Percentiles rank a stretch among this genome's conserved stretches.
Evolutionary conservation across 2,113 vertebrate species (phyloP).

Genomic region (Abramis brama): DNA sequence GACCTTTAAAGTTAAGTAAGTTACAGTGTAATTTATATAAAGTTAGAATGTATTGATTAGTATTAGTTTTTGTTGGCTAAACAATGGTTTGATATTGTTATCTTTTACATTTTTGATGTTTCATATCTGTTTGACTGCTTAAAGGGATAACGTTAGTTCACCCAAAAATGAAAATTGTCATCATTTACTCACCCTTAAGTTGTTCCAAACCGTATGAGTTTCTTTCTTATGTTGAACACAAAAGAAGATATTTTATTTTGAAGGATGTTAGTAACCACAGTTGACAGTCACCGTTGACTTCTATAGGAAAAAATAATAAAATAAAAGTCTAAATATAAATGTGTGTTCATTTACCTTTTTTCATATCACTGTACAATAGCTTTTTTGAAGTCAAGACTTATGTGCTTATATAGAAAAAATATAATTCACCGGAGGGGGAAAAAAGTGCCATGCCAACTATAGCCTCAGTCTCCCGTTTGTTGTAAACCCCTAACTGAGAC

Average conservation of each 20-base stretch:
- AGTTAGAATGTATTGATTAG: neutral
- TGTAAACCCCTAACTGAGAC: neutral
- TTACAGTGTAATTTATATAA: neutral
- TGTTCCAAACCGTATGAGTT: no score
- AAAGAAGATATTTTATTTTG: no score
- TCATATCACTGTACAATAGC: neutral
- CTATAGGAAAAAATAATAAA: no score
- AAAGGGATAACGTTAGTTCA: no score
- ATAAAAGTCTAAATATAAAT: neutral
- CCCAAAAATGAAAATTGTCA: no score
- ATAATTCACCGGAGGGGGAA: neutral
- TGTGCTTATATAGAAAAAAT: neutral
- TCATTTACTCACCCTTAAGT: no score
- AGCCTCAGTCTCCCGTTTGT: neutral
- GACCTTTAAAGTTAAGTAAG: neutral
- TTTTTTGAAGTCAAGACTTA: neutral
- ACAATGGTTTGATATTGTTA: neutral
- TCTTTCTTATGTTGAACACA: no score
- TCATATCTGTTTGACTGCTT: neutral
- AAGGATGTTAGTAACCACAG: no score
- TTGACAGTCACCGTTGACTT: no score
- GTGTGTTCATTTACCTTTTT: no score
- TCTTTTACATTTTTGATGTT: neutral
- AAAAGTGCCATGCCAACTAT: neutral
- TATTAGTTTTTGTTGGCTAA: neutral